Base-by-base conservation (phyloP, 2,113 vertebrate species). In the Podilymbus podiceps region DNA sequence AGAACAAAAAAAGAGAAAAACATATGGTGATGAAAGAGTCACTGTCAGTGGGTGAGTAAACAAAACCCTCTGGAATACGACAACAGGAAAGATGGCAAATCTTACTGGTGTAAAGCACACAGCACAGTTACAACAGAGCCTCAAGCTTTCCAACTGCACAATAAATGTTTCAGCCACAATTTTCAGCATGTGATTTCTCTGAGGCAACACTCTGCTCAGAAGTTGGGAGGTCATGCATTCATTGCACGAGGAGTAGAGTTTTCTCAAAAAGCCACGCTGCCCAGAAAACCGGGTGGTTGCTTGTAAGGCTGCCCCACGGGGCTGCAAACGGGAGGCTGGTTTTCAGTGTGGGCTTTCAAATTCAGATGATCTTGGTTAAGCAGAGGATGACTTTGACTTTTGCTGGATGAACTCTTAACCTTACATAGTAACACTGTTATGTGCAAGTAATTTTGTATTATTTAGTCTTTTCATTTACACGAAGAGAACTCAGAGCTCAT, bases 1-100 rank as follows among this genome's bases (percentile, higher is more conserved):
- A 94, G 91, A 96, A 98, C 68, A 98, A 85, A 97, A 95, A 90
- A 78, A 97, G 89, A 97, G 85, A 98, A 97, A 97, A 94, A 91
- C 62, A 96, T 89, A 95, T 92, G 74, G 95, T 97, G 97, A 95
- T 95, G 67, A 90, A 90, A 75, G 52, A 94, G 96, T 95, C 82
- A 95, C 93, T 94, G 85, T 93, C 90, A 96, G 85, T 79, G 42
- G n/a, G 88, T 35, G 63, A 80, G 85, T 85, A 97, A 93, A 88
- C 88, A 95, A 79, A 95, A 30, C 74, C 71, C 15, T 90, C 77
- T 33, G 35, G 74, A 88, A 55, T 18, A 78, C 4, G 0, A 77
- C 82, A 94, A 74, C 25, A 59, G 81, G 78, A 80, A 89, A 76
- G 52, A 79, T 38, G 95, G 53, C 35, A 91, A 64, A 71, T 27